Evolutionary conservation across 1,140 invertebrate species (phyloP).

Genomic region (Lucilia cuprina): DNA sequence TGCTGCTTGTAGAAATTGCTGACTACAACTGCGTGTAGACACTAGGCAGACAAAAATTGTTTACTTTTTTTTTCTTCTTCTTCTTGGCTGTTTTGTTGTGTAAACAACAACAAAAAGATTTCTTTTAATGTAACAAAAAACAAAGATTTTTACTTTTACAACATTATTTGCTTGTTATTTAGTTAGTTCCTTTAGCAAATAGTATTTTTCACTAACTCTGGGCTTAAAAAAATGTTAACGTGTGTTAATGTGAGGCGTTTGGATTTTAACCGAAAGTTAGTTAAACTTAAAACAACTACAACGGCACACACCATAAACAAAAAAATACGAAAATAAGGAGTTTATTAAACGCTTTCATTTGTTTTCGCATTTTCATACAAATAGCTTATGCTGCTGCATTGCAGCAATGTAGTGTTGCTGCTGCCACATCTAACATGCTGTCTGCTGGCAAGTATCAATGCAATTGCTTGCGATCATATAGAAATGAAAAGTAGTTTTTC

Average conservation of each 20-base stretch:
- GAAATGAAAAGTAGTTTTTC: constrained; percentile 17
- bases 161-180: neutral
- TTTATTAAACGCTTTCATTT: constrained; percentile 18
- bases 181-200: constrained; percentile 1
- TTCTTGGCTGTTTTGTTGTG: neutral
- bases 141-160: neutral
- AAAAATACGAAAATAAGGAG: neutral
- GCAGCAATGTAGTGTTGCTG: neutral
- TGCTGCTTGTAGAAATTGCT: neutral
- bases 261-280: neutral
- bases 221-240: neutral
- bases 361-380: neutral
- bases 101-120: neutral
- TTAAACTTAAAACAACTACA: neutral
- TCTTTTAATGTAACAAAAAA: neutral
- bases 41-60: neutral
- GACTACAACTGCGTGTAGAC: neutral
- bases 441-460: neutral
- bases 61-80: neutral
- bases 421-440: neutral
- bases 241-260: neutral
- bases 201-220: neutral
- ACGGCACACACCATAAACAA: neutral
- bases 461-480: neutral
- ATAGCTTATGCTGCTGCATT: neutral